Evolutionary conservation across 2,113 vertebrate genomes (phyloP), one percentile per base, ranked within the genome.

Genomic region (Seriola rivoliana): DNA sequence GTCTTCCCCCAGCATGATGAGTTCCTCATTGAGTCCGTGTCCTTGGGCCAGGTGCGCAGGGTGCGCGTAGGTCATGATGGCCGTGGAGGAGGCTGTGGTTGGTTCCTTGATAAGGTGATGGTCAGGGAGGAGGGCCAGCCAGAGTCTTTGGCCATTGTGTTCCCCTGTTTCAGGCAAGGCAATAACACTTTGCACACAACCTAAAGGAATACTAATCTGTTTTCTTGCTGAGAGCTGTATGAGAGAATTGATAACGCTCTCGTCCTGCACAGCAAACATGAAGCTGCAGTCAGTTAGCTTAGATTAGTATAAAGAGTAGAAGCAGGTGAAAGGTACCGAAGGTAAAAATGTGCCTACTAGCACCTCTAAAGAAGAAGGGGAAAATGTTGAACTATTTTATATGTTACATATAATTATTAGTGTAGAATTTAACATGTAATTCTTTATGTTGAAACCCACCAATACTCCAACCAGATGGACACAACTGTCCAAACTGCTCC

Each of bases 31-130:
- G 98, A 99, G 95, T 95, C 96, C 0, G 98, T 99, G 84, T 93
- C 93, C 2, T 66, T 99, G 93, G 95, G 97, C 69, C 96, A 94
- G 91, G 95, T 99, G 91, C 95, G 89, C 74, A 94, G 97, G 84
- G 95, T 99, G 57, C 95, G 97, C 19, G 95, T 99, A 71, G 96
- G 98, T 46, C 98, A 99, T 0, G 97, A 99, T 0, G 98, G 98
- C 58, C 96, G 96, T 52, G 97, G 98, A 55, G 96, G 95, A 52
- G 96, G 97, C 87, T 99, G 97, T 11, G 97, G 98, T 85, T 99
- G 98, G 98, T 98, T 96, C 92, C 94, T 99, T 78, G 98, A 97
- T 71, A 98, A 97, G 88, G 97, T 99, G 91, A 87, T 98, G 94
- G 95, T 99, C 90, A 96, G 97, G 86, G 97, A 98, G 93, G 98